Conservation (phyloP, 2,888 invertebrate genomes). For the Hemistola chrysoprasaria region DNA sequence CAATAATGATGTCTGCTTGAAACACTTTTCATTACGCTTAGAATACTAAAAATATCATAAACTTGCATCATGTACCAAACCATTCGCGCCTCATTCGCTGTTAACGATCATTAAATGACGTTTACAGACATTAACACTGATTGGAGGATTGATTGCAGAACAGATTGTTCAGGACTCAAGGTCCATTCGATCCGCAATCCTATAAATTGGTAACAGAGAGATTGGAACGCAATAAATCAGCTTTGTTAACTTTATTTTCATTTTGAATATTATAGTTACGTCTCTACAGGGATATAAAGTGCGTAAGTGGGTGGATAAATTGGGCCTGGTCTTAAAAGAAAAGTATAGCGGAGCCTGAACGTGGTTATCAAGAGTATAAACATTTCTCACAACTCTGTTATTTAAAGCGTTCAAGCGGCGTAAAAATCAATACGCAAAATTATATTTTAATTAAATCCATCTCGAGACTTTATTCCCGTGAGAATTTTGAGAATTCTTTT, state of each 20-base stretch:
- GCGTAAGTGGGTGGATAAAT: slow-evolving; percentile 1
- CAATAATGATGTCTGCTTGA: too few relatives aligned
- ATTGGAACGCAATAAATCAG: too few relatives aligned
- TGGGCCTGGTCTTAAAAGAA: neutral
- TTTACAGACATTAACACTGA: slow-evolving; percentile 62
- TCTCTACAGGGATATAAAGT: neutral
- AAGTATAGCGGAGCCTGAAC: too few relatives aligned
- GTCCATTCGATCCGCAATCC: too few relatives aligned
- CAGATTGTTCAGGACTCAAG: slow-evolving; percentile 40
- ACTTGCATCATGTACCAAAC: too few relatives aligned
- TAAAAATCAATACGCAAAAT: too few relatives aligned
- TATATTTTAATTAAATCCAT: too few relatives aligned
- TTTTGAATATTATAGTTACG: slow-evolving; percentile 5
- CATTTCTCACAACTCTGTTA: neutral
- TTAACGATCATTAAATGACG: slow-evolving; percentile 68
- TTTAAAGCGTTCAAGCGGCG: too few relatives aligned
- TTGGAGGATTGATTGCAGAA: slow-evolving; percentile 50
- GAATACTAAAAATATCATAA: slow-evolving; percentile 15
- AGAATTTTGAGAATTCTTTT: too few relatives aligned
- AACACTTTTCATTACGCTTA: neutral
- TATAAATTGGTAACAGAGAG: too few relatives aligned
- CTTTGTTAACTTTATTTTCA: neutral
- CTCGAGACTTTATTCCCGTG: too few relatives aligned
- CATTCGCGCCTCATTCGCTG: slow-evolving; percentile 56
- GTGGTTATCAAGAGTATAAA: too few relatives aligned